Conservation (phyloP, 2,797 vertebrate species). For the Neoniphon sammara region DNA sequence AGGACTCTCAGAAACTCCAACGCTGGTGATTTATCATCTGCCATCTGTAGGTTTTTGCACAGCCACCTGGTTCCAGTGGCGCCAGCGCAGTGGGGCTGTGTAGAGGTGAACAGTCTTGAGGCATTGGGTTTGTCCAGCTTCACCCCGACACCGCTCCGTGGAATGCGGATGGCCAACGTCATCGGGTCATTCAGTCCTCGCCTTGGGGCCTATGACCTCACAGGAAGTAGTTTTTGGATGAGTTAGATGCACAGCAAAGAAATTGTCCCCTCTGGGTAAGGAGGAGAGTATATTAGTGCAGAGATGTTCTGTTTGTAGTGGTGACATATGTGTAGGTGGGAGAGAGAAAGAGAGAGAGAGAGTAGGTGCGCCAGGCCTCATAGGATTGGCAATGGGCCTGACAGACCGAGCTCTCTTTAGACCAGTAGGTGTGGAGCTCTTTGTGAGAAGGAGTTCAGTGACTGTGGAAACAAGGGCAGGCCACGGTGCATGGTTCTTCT, state of each 20-base stretch:
- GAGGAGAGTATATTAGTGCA: constrained; percentile 19
- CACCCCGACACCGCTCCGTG: not conserved
- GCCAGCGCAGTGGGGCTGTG: constrained; percentile 6
- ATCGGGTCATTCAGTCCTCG: constrained; percentile 25
- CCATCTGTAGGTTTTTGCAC: constrained; percentile 39
- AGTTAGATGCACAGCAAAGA: constrained; percentile 25
- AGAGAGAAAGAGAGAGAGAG: constrained; percentile 12
- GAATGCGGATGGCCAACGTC: not conserved
- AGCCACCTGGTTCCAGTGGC: constrained; percentile 36
- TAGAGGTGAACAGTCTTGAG: constrained; percentile 12
- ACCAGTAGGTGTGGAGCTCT: constrained; percentile 68
- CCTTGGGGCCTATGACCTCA: constrained; percentile 35
- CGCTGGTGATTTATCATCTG: constrained; percentile 63
- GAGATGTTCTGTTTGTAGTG: constrained; percentile 24
- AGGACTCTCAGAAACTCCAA: constrained; percentile 48
- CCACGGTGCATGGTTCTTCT: constrained; percentile 75
- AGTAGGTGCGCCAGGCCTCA: constrained; percentile 39
- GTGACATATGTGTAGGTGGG: constrained; percentile 29
- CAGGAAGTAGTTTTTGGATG: constrained; percentile 47
- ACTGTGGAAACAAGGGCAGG: constrained; percentile 64
- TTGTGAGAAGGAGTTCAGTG: constrained; percentile 47
- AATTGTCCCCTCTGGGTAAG: constrained; percentile 27
- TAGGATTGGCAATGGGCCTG: constrained; percentile 39
- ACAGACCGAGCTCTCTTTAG: constrained; percentile 46
- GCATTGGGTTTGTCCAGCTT: constrained; percentile 11